phyloP scores from a whole-genome alignment of 2,888 invertebrate species.

The Ctenicera cuprea region DNA sequence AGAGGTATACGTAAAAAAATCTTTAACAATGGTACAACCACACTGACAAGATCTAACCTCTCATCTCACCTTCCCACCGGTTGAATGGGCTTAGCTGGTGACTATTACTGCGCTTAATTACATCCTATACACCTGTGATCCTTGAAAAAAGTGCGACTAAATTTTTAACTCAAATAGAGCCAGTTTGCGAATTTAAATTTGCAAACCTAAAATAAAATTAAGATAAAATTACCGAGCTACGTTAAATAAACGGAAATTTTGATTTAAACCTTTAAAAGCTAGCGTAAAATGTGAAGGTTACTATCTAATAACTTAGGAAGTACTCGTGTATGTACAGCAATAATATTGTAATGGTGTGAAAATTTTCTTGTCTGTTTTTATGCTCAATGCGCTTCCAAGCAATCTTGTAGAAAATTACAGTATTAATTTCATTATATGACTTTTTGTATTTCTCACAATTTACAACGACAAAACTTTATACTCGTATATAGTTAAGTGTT shows the following conservation, averaged over 20 bases:
- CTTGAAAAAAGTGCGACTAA: conserved; percentile 49
- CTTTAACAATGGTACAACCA: conserved; percentile 49
- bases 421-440: conserved; percentile 48
- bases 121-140: conserved; percentile 50
- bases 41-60: conserved; percentile 56
- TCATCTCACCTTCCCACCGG: conserved; percentile 56
- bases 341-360: conserved; percentile 47
- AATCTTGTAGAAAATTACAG: conserved; percentile 51
- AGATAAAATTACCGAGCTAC: no score
- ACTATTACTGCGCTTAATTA: conserved; percentile 55
- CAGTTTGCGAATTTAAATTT: background rate
- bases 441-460: conserved; percentile 51
- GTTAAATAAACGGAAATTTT: no score
- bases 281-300: conserved; percentile 1
- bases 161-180: background rate
- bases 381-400: conserved; percentile 29
- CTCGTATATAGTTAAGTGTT: conserved; percentile 25
- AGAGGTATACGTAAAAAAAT: conserved; percentile 33
- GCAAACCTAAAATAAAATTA: no score
- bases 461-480: conserved; percentile 21
- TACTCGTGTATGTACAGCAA: background rate
- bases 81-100: conserved; percentile 55
- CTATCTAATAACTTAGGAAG: conserved; percentile 2
- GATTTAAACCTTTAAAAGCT: background rate
- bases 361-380: conserved; percentile 29